A percentile compares a stretch with the other conserved stretches of the same genome.
Evolutionary conservation across 2,113 vertebrate genomes (phyloP).

Genomic region (Tricholaema leucomelas): DNA sequence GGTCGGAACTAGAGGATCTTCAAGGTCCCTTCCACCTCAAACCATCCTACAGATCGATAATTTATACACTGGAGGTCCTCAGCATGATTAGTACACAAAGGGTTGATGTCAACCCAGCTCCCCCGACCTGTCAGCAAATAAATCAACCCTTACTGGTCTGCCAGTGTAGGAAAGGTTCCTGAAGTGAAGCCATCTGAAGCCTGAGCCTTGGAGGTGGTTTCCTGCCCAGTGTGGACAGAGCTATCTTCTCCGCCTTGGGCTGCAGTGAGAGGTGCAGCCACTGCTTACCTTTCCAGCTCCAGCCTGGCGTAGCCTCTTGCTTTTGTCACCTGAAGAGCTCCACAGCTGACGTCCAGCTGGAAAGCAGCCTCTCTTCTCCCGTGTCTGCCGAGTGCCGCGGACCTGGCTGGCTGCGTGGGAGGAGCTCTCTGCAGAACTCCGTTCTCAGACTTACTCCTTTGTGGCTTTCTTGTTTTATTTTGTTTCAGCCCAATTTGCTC

Average conservation of each 20-base stretch:
- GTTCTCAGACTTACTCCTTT: background rate
- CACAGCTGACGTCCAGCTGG: background rate
- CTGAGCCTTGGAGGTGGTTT: background rate
- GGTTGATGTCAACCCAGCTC: background rate
- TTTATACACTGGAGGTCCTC: background rate
- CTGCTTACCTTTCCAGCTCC: background rate
- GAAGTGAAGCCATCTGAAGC: background rate
- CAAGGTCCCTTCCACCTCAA: no score
- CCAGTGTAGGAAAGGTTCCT: background rate
- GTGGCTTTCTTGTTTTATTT: background rate
- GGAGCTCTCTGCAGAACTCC: background rate
- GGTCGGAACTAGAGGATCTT: no score
- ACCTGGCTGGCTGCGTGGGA: background rate
- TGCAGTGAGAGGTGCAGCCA: background rate
- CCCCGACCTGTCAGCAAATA: background rate
- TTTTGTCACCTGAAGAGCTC: background rate
- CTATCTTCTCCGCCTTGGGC: background rate
- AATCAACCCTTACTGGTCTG: background rate
- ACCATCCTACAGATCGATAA: background rate
- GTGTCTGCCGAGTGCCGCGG: background rate
- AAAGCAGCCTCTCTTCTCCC: background rate
- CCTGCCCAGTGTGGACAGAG: background rate
- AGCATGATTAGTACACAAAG: background rate
- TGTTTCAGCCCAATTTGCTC: conserved; percentile 36
- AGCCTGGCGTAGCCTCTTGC: accelerated